Conservation (phyloP, 1,140 invertebrate genomes). For the honey bee (Apis mellifera) region DNA sequence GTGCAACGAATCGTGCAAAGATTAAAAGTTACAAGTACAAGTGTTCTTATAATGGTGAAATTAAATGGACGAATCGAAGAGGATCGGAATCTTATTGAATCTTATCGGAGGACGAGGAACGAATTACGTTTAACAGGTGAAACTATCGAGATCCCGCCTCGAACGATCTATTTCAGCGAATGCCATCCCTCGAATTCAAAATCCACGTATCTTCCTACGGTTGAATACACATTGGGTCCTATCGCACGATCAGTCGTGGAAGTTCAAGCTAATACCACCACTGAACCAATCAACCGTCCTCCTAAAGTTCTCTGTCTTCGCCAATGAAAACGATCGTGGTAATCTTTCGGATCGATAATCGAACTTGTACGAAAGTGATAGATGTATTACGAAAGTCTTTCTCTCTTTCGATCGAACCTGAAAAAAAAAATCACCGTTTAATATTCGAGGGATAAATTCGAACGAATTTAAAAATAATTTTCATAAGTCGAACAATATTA, state of each 20-base stretch:
- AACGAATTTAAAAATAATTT: too few species aligned
- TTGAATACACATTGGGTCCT: constrained; percentile 39
- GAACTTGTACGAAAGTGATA: neutral
- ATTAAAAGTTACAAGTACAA: too few species aligned
- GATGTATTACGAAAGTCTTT: neutral
- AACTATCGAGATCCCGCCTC: constrained; percentile 2
- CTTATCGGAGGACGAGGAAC: neutral
- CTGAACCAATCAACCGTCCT: constrained; percentile 7
- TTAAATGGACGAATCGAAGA: neutral
- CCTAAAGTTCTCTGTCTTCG: neutral
- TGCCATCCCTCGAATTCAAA: constrained; percentile 44
- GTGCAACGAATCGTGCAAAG: too few species aligned
- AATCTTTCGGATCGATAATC: neutral
- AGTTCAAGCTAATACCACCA: constrained; percentile 17
- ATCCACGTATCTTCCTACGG: constrained; percentile 50
- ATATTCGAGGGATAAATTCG: too few species aligned
- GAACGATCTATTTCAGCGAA: constrained; percentile 55
- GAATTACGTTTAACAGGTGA: constrained; percentile 3
- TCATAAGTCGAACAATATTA: too few species aligned
- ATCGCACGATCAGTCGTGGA: neutral
- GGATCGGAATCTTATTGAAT: neutral
- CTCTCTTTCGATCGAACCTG: too few species aligned
- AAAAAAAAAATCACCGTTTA: too few species aligned
- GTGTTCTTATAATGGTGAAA: too few species aligned
- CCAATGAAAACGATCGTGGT: neutral